Base-by-base conservation (phyloP, 1,140 invertebrate species). In the Drosophila parvula region DNA sequence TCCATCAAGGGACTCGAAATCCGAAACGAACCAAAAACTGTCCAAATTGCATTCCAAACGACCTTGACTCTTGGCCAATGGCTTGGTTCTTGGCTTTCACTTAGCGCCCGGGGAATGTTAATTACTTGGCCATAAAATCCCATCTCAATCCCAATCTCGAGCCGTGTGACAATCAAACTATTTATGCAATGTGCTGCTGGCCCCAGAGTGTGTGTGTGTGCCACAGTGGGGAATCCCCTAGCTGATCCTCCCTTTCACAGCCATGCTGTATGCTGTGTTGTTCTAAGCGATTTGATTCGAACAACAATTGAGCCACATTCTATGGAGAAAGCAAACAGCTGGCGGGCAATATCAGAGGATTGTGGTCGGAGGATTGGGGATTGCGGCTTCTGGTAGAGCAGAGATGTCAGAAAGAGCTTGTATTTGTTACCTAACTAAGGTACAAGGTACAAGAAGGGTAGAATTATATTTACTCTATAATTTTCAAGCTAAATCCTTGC, bases 281-380 rank as follows among this genome's bases (percentile, higher is more conserved):
- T 59, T 71, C 65, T 70, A 71, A 71, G 43, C 67, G 65, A 71
- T 71, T 71, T 56, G 22, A 59, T 71, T 70, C 43, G 43, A 71
- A 59, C 65, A 70, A 71, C 68, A 71, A 71, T 71, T 70, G 68
- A 71, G 44, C 65, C 68, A 50, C 68, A 71, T 70, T 70, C 64
- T 34, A 57, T 71, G 41, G 64, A 41, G 16, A 34, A 58, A 22
- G 30, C 28, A 71, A 71, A 71, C 53, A 59, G 68, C 68, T 70
- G 68, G 36, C 43, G 68, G 68, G 48, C 40, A 22, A 32, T 36
- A 45, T 62, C 40, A 32, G 14, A 11, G 14, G 30, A 22, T 55
- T 69, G 65, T 55, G 62, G 47, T n/a, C n/a, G n/a, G 45, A 6
- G n/a, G 36, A 55, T 16, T n/a, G 56, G 30, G 61, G 56, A 61